Evolutionary conservation across 2,797 vertebrate genomes (phyloP), one percentile per base, ranked within the genome.

Genomic region (Meda fulgida): DNA sequence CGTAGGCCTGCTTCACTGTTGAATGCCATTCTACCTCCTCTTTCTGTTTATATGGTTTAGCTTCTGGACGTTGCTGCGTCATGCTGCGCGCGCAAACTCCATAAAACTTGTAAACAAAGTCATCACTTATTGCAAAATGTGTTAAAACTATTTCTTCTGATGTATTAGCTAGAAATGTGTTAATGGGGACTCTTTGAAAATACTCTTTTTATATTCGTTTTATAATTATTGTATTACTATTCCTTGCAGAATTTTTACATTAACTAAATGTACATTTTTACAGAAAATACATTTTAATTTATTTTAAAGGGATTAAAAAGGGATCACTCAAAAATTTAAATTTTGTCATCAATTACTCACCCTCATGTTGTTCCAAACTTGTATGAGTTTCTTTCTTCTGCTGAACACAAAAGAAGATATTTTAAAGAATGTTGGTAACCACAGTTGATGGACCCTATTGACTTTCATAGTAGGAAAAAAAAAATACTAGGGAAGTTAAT

Each of bases 11-110:
- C 40, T 19, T 29, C n/a, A 10, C 8, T 31, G 34, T 14, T 55
- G 79, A 55, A 3, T n/a, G 26, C 67, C 80, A 8, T 26, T 75
- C 55, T 36, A 75, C 5, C 5, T 1, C 13, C 38, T 46, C 7
- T 60, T 82, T 82, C 53, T 66, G n/a, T 81, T 71, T 81, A 65
- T 40, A 5, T 70, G 65, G 34, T 23, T 5, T 46, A 26, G 38
- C 26, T n/a, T 46, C 7, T 38, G 29, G 16, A 75, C 63, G n/a
- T 77, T 48, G 40, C 23, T 55, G 60, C 63, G 36, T 77, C 71
- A 55, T 53, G 65, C 6, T 8, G 36, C 55, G n/a, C 11, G 48
- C 21, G 40, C 70, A 75, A 71, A 72, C 67, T 46, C 19, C 51
- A 13, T 10, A 1, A 10, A 14, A 46, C 19, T 1, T 60, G 16